Evolutionary conservation across 2,113 vertebrate genomes (phyloP).

Genomic region (Eubucco bourcierii): DNA sequence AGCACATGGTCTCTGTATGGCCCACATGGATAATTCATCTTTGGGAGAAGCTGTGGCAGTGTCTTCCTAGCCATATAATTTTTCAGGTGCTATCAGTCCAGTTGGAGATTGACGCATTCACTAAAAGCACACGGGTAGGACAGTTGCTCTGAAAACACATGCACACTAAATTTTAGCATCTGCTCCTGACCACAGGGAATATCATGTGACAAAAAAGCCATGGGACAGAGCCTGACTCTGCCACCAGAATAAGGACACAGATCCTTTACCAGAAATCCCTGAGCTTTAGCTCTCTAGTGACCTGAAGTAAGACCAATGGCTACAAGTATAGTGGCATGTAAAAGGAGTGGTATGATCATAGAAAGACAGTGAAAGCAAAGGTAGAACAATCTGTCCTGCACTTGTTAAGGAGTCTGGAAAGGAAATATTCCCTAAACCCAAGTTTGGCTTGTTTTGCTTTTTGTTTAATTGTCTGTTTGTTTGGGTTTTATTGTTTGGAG

Average conservation of each 20-base stretch:
- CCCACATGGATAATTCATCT: not conserved
- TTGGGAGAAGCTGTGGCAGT: not conserved
- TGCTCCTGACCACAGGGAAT: not conserved
- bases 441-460: not conserved
- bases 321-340: not conserved
- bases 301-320: not conserved
- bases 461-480: too few relatives aligned
- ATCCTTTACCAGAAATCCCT: not conserved
- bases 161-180: not conserved
- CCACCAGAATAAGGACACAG: not conserved
- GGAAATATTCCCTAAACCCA: not conserved
- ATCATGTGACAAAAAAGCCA: rapidly evolving
- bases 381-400: not conserved
- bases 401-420: not conserved
- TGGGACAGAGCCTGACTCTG: not conserved
- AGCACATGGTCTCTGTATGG: not conserved
- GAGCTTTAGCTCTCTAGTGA: not conserved
- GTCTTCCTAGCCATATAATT: not conserved
- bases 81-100: not conserved
- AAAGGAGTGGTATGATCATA: not conserved
- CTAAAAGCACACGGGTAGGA: not conserved
- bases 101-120: not conserved
- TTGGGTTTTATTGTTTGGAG: not conserved
- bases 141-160: not conserved
- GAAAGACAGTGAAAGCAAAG: not conserved